These are phyloP conservation scores for Hassar affinis DNA, from an alignment of 2,113 vertebrate genomes.

Conservation along the genomic window DNA sequence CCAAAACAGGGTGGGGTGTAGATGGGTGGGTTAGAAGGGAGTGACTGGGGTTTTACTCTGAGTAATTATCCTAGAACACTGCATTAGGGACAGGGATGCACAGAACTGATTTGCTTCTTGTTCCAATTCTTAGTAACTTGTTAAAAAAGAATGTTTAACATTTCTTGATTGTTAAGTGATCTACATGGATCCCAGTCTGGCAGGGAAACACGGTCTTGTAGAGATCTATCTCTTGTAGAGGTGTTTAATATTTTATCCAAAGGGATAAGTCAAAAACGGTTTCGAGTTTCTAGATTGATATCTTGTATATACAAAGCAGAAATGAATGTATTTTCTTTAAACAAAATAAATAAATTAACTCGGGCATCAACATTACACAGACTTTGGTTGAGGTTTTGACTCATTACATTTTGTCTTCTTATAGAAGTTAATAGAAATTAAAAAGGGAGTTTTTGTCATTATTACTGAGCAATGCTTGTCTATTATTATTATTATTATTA, in stretches of 20 bases:
- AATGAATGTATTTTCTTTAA: not conserved
- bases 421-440: not conserved
- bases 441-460: not conserved
- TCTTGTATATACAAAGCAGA: not conserved
- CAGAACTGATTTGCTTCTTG: not conserved
- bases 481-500: not conserved
- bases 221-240: not conserved
- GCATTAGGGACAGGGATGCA: not conserved
- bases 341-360: not conserved
- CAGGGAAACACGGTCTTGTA: not conserved
- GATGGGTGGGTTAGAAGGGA: not conserved
- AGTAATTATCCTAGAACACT: not conserved
- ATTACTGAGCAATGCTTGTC: not conserved
- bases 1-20: slow-evolving; percentile 13
- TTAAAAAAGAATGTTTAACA: not conserved
- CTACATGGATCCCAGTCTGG: not conserved
- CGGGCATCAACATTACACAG: not conserved
- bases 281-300: not conserved
- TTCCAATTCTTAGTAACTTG: not conserved
- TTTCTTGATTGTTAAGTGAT: not conserved
- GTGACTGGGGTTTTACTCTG: slow-evolving; percentile 18
- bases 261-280: not conserved
- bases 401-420: not conserved
- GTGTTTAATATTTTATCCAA: not conserved
- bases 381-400: no score